Evolutionary conservation across 37 sponge, comb jelly and placozoan genomes (phyloP), one percentile per base, ranked within the genome.

Genomic region (Crambe crambe): DNA sequence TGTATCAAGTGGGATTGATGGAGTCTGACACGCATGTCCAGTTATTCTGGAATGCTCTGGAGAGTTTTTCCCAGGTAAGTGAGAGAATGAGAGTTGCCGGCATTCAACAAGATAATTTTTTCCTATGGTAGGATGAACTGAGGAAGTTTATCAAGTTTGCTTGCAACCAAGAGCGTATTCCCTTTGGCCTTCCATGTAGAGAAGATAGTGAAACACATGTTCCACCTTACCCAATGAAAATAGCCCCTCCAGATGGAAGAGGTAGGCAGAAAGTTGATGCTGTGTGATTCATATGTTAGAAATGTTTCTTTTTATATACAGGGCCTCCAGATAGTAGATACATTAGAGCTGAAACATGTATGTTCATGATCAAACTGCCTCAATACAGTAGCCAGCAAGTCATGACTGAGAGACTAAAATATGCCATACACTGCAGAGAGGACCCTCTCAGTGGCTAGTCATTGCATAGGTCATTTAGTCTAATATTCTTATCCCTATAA

Each of bases 181-280:
- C 98, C 3, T 89, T 87, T 70, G 85, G 88, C n/a, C 79, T 86
- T 31, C 95, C 95, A 2, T 92, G 93, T 63, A 71, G 93, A 56
- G 94, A 92, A 22, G 86, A 90, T 21, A 79, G 61, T 12, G 67
- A 71, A 1, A 76, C 77, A 27, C 92, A 97, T 77, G 91, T 95
- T 6, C 98, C 98, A 17, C 98, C 98, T 2, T 97, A 90, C 68
- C 98, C 98, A 42, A 97, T 97, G 98, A 97, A 92, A 76, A 92
- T 97, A 18, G 98, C 95, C 18, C 91, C 98, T 18, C 90, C 98
- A 22, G 95, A 94, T 56, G 93, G 89, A 15, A 83, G 37, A 83
- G 94, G 96, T 89, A 58, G 5, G 68, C 20, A 43, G 15, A 51
- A 15, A 58, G n/a, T n/a, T 26, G 61, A 20, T 22, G 17, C 61